Base-by-base conservation (phyloP, 2,113 vertebrate species). In the Melanotaenia duboulayi region DNA sequence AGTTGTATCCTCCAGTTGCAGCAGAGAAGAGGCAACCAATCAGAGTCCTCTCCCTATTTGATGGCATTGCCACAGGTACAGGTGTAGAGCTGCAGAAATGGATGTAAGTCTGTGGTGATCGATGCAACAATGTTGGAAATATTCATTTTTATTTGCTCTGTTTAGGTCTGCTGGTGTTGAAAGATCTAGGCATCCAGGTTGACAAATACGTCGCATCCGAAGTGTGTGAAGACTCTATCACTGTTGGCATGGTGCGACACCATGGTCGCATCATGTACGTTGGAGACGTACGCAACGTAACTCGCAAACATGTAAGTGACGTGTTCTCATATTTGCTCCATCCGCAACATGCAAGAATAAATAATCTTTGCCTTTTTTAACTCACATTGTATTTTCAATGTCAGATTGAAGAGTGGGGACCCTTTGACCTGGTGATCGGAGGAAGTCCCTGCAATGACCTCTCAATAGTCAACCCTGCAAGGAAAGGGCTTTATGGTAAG, bases 191-290 rank as follows among this genome's bases (percentile, higher is more conserved):
- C 85, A 96, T 99, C 89, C 97, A 97, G 91, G 95, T 99, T 80
- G 96, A 97, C 68, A 95, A 97, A 23, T 99, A 99, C 78, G 96
- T 99, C 1, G 97, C 98, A 1, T 99, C 98, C 0, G 97, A 99
- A 92, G 97, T 99, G 89, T 99, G 98, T 11, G 97, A 99, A 82
- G 97, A 99, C 92, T 99, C 98, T 85, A 98, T 99, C 94, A 99
- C 97, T 0, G 97, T 99, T 72, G 98, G 97, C 85, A 97, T 98
- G 93, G 98, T 99, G 70, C 95, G 97, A 76, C 98, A 99, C 91
- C 94, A 96, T 55, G 97, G 97, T 66, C 95, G 95, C 92, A 97
- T 99, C 93, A 98, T 96, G 94, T 99, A 99, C 70, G 96, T 99
- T 87, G 97, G 98, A 40, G 98, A 99, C 62, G 95, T 98, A 69